A percentile compares a stretch with the other conserved stretches of the same genome.
These are phyloP conservation scores for Halictus ligatus DNA, from an alignment of 2,888 invertebrate species.

Conservation along the genomic window DNA sequence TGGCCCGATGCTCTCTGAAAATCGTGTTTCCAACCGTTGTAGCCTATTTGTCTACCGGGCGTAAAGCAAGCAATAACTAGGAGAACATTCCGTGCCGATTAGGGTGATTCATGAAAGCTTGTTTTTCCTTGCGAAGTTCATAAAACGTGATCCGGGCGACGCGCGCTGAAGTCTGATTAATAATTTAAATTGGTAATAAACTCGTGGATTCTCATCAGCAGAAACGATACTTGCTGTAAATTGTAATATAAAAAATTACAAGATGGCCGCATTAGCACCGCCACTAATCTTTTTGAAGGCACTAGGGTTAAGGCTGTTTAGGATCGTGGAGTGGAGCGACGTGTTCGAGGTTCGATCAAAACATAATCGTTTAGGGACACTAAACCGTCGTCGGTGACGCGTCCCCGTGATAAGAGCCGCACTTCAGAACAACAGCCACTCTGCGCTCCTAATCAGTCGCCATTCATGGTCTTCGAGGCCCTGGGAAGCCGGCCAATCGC, in stretches of 20 bases:
- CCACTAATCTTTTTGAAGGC: too few relatives aligned
- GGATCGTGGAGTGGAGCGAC: background rate
- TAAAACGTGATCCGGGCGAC: background rate
- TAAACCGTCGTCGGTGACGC: background rate
- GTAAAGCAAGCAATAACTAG: background rate
- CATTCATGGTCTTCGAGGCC: slow-evolving; percentile 61
- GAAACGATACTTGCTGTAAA: too few relatives aligned
- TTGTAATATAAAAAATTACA: background rate
- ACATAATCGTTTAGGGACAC: background rate
- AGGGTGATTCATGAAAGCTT: background rate
- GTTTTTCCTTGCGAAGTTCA: background rate
- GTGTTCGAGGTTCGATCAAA: background rate
- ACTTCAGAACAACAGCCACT: slow-evolving; percentile 53
- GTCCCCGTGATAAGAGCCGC: slow-evolving; percentile 11
- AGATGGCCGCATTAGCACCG: too few relatives aligned
- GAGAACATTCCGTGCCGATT: background rate
- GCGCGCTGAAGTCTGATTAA: background rate
- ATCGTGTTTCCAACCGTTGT: background rate
- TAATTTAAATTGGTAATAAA: too few relatives aligned
- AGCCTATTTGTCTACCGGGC: background rate
- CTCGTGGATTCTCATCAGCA: too few relatives aligned
- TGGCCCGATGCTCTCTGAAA: background rate
- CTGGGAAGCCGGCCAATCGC: background rate
- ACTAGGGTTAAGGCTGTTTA: background rate
- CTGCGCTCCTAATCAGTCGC: slow-evolving; percentile 70